Percentiles rank a stretch among this genome's conserved stretches.
Evolutionary conservation across 2,113 vertebrate genomes (phyloP).

Genomic region (Vicugna pacos): DNA sequence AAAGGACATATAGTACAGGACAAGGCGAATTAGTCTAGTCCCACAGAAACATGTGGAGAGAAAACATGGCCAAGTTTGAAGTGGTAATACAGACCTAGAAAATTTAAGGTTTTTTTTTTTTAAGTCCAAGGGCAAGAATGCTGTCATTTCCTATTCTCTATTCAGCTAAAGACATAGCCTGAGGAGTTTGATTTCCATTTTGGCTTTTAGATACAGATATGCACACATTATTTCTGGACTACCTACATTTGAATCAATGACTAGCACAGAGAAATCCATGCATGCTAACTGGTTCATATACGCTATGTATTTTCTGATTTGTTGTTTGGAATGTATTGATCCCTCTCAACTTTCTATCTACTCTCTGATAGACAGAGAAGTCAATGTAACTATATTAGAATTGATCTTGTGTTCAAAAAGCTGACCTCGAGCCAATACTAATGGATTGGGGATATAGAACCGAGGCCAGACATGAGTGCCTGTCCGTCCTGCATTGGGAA

Average conservation of each 20-base stretch:
- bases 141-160: constrained; percentile 29
- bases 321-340: constrained; percentile 80
- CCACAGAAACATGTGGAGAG: neutral
- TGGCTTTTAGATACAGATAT: constrained; percentile 36
- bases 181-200: constrained; percentile 53
- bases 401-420: constrained; percentile 81
- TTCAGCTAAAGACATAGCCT: neutral
- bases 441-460: constrained; percentile 78
- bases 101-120: neutral
- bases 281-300: constrained; percentile 70
- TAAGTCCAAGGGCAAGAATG: neutral
- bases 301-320: constrained; percentile 73
- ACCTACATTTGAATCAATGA: constrained; percentile 65
- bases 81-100: neutral
- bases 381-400: constrained; percentile 83
- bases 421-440: constrained; percentile 78
- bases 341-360: constrained; percentile 78
- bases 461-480: constrained; percentile 58
- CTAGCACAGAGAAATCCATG: constrained; percentile 55
- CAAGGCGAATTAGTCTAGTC: neutral
- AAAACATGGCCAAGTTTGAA: neutral
- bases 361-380: constrained; percentile 80
- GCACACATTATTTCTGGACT: constrained; percentile 50
- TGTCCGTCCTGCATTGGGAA: constrained; percentile 62
- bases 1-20: neutral